Conservation (phyloP, 1,140 invertebrate genomes). For the Anoplolepis gracilipes region DNA sequence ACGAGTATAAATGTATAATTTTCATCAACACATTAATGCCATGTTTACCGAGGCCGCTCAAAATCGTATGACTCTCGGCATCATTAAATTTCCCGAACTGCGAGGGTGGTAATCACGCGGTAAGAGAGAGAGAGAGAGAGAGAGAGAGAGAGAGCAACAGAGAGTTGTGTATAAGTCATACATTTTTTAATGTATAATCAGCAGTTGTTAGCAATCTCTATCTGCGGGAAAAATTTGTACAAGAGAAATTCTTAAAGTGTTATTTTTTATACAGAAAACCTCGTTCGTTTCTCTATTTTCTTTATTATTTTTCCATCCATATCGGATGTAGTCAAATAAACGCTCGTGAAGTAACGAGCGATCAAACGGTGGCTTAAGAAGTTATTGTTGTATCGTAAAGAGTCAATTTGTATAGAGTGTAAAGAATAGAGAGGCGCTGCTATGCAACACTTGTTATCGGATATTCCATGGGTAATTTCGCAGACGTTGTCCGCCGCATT, state of each 20-base stretch:
- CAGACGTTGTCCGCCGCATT: constrained; percentile 47
- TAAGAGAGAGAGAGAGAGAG: no score
- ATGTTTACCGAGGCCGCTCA: not conserved
- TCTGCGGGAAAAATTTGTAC: not conserved
- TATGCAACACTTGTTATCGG: constrained; percentile 57
- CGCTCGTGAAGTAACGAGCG: constrained; percentile 27
- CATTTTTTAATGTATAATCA: not conserved
- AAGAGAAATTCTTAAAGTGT: constrained; percentile 23
- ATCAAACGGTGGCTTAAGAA: constrained; percentile 48
- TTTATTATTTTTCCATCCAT: not conserved
- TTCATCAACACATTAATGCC: constrained; percentile 49
- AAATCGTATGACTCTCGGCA: constrained; percentile 3
- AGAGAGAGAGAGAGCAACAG: no score
- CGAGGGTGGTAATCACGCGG: constrained; percentile 6
- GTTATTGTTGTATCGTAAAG: constrained; percentile 49
- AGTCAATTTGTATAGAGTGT: constrained; percentile 58
- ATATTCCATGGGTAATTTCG: constrained; percentile 57
- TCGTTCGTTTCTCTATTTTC: constrained; percentile 10
- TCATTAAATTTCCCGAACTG: constrained; percentile 34
- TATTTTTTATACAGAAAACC: constrained; percentile 14
- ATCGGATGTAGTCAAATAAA: constrained; percentile 30
- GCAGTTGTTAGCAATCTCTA: not conserved
- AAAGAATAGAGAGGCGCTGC: constrained; percentile 49
- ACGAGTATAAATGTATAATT: constrained; percentile 55
- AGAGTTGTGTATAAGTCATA: not conserved